These are phyloP conservation scores for Gallinago undulata DNA, from an alignment of 2,113 vertebrate species.

Conservation along the genomic window DNA sequence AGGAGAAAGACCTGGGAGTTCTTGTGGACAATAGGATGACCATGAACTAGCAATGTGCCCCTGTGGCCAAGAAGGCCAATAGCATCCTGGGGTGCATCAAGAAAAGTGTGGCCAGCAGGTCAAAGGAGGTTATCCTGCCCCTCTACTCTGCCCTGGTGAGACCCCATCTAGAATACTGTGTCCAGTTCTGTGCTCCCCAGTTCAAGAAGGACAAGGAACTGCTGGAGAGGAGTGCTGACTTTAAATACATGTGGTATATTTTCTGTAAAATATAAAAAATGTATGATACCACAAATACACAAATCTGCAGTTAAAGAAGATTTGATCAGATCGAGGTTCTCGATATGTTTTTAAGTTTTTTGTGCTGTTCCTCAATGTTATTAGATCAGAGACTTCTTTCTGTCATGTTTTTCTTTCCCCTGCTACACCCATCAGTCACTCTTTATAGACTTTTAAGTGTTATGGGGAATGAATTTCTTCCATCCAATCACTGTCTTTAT, in stretches of 20 bases:
- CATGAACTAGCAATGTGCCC: too few relatives aligned
- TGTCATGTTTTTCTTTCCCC: not conserved
- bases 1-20: too few relatives aligned
- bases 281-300: not conserved
- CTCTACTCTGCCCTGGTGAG: too few relatives aligned
- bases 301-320: not conserved
- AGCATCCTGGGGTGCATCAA: too few relatives aligned
- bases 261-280: not conserved
- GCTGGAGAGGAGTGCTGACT: not conserved
- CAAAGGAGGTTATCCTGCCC: too few relatives aligned
- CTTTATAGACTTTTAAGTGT: conserved; percentile 15
- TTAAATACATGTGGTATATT: not conserved
- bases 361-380: not conserved
- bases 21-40: too few relatives aligned
- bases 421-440: not conserved
- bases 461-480: conserved; percentile 5
- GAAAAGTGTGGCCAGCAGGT: too few relatives aligned
- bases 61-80: too few relatives aligned
- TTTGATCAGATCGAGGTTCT: not conserved
- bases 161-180: too few relatives aligned
- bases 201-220: too few relatives aligned
- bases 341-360: not conserved
- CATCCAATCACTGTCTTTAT: not conserved
- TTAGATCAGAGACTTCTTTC: not conserved
- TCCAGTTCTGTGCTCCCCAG: too few relatives aligned